Conservation (phyloP, 2,113 vertebrate genomes). For the Leucosticte australis region DNA sequence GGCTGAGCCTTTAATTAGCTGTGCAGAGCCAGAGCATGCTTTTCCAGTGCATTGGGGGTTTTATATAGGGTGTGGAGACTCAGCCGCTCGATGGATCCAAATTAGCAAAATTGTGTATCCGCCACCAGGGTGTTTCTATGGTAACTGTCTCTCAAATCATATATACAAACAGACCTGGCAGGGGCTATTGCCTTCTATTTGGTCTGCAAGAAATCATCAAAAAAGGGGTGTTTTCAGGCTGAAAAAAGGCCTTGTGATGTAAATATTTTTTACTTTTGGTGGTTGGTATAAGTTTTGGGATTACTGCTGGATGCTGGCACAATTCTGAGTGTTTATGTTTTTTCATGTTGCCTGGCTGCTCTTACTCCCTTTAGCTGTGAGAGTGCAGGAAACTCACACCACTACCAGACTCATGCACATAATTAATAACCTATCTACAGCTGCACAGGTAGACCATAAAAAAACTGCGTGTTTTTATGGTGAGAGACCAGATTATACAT, state of each 20-base stretch:
- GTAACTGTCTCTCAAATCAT: conserved; percentile 75
- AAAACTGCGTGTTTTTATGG: not conserved
- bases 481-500: not conserved
- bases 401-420: not conserved
- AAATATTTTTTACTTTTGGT: conserved; percentile 5
- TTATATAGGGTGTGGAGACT: conserved; percentile 33
- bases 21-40: conserved; percentile 54
- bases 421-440: not conserved
- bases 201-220: conserved; percentile 60
- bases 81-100: conserved; percentile 67
- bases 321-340: not conserved
- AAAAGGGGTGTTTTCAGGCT: conserved; percentile 52
- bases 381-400: not conserved
- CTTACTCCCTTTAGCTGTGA: not conserved
- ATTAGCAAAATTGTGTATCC: conserved; percentile 76
- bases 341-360: not conserved
- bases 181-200: conserved; percentile 68
- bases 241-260: conserved; percentile 1
- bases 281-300: not conserved
- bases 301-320: not conserved
- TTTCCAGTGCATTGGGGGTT: conserved; percentile 56
- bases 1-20: conserved; percentile 74
- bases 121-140: conserved; percentile 78
- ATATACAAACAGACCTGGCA: conserved; percentile 74
- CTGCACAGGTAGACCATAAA: not conserved